These are phyloP conservation scores for Hylaea fasciaria DNA, from an alignment of 2,888 invertebrate species.

Conservation along the genomic window DNA sequence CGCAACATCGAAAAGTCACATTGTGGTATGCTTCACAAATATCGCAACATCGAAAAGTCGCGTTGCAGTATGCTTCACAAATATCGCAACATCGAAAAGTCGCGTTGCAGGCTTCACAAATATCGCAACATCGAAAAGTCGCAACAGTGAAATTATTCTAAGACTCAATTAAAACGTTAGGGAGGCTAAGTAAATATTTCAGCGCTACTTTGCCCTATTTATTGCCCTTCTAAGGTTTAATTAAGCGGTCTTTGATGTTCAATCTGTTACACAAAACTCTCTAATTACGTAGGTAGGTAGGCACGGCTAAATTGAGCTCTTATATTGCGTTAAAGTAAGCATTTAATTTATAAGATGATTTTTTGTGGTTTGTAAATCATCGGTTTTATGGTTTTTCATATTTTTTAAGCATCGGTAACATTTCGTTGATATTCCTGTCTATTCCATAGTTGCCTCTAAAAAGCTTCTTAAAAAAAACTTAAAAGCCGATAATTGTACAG, in stretches of 20 bases:
- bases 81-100: neutral
- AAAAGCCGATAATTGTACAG: no score
- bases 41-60: no score
- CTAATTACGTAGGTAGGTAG: conserved; percentile 66
- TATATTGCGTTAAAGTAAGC: conserved; percentile 16
- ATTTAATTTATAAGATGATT: neutral
- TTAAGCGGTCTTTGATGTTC: conserved; percentile 82
- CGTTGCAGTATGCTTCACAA: no score
- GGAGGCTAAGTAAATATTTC: conserved; percentile 76
- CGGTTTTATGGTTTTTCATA: no score
- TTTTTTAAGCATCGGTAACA: no score
- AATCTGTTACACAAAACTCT: conserved; percentile 77
- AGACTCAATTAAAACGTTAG: conserved; percentile 78
- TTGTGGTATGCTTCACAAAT: no score
- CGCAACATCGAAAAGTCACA: no score
- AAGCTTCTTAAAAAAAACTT: no score
- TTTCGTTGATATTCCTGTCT: neutral
- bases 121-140: conserved; percentile 49
- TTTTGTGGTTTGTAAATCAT: no score
- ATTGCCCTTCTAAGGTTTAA: conserved; percentile 77
- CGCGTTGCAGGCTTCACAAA: neutral
- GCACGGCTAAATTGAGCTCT: conserved; percentile 48
- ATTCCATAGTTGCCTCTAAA: no score
- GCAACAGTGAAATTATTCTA: conserved; percentile 51
- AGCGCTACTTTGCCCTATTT: conserved; percentile 75